phyloP scores from a whole-genome alignment of 1,140 invertebrate species.

The Rhyacophila brunnea region DNA sequence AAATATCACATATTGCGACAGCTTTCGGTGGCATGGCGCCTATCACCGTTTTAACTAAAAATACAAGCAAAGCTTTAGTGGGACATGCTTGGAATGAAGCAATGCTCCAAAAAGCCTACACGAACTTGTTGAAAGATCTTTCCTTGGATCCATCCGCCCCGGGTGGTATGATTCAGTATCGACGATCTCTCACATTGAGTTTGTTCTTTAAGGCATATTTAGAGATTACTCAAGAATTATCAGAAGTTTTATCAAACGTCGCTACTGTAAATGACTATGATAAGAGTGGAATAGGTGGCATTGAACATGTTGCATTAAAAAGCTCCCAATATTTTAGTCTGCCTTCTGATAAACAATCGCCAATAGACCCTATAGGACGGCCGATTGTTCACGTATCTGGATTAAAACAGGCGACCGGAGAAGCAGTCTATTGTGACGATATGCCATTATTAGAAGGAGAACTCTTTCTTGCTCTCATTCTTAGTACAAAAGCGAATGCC shows the following conservation, averaged over 20 bases:
- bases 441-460: conserved; percentile 72
- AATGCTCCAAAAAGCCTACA: conserved; percentile 64
- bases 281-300: conserved; percentile 59
- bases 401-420: conserved; percentile 86
- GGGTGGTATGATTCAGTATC: conserved; percentile 87
- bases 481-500: conserved; percentile 78
- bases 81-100: conserved; percentile 72
- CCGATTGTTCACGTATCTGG: conserved; percentile 82
- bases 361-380: conserved; percentile 75
- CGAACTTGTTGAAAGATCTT: conserved; percentile 72
- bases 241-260: conserved; percentile 47
- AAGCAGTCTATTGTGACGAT: conserved; percentile 91
- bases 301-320: conserved; percentile 62
- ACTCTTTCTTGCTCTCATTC: conserved; percentile 73
- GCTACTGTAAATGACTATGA: conserved; percentile 44
- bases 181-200: conserved; percentile 76
- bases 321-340: conserved; percentile 83
- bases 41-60: conserved; percentile 74
- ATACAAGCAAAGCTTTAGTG: conserved; percentile 63
- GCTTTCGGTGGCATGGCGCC: conserved; percentile 91
- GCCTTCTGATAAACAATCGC: conserved; percentile 58
- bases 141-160: conserved; percentile 76
- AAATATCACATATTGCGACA: conserved; percentile 64
- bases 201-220: conserved; percentile 92
- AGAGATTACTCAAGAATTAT: conserved; percentile 61